These are phyloP conservation scores for Girardinus metallicus DNA, from an alignment of 2,797 vertebrate genomes.

Conservation along the genomic window DNA sequence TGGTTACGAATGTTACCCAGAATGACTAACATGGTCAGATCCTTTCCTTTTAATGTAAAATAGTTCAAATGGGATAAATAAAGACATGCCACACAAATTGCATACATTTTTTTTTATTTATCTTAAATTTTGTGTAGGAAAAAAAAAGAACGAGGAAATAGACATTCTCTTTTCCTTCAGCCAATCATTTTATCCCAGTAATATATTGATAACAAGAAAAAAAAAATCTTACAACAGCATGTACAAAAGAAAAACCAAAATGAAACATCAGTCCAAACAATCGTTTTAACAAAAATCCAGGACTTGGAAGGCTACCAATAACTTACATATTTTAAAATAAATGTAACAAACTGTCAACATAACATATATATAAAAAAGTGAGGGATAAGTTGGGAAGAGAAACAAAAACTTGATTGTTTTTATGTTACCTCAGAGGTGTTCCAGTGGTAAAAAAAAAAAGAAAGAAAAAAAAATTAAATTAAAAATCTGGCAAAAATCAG, in stretches of 20 bases:
- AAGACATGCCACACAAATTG: constrained; percentile 65
- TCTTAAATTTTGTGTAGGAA: constrained; percentile 96
- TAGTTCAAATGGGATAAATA: not conserved
- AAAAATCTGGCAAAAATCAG: constrained; percentile 64
- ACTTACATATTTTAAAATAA: constrained; percentile 93
- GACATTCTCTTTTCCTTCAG: constrained; percentile 89
- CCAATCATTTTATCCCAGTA: constrained; percentile 87
- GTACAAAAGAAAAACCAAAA: constrained; percentile 92
- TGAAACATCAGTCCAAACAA: constrained; percentile 86
- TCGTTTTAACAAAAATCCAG: constrained; percentile 92
- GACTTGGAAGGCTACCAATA: constrained; percentile 89
- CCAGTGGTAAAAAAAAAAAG: constrained; percentile 59
- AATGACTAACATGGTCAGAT: not conserved
- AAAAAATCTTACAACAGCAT: constrained; percentile 93
- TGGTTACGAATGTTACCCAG: not conserved
- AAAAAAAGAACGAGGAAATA: constrained; percentile 94
- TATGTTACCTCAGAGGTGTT: constrained; percentile 84
- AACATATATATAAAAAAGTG: constrained; percentile 33
- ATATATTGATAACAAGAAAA: constrained; percentile 93
- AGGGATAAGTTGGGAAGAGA: not conserved
- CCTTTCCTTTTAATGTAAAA: not conserved
- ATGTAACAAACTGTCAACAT: constrained; percentile 86
- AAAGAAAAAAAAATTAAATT: constrained; percentile 30
- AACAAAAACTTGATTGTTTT: constrained; percentile 51
- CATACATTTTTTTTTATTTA: constrained; percentile 94